Evolutionary conservation across 2,797 vertebrate species (phyloP).

Genomic region (Platalea minor): DNA sequence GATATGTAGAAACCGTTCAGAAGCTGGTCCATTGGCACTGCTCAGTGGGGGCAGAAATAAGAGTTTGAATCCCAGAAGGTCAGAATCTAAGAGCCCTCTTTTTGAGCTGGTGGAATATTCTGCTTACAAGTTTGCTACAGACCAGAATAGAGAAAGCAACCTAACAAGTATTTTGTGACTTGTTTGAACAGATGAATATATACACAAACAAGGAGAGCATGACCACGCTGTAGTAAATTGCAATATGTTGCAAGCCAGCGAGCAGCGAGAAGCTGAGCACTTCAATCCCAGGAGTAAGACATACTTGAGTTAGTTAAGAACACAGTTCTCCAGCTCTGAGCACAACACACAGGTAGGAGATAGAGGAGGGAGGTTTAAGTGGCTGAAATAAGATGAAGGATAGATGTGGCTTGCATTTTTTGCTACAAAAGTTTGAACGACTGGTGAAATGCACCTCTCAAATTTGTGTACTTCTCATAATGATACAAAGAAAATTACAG

Average conservation of each 20-base stretch:
- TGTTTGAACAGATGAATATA: not conserved
- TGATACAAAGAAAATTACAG: conserved; percentile 72
- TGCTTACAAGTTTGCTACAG: not conserved
- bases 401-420: not conserved
- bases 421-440: not conserved
- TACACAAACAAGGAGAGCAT: not conserved
- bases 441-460: conserved; percentile 31
- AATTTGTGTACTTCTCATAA: conserved; percentile 62
- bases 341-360: not conserved
- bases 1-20: not conserved
- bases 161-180: not conserved
- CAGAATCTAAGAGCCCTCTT: not conserved
- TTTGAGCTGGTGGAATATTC: not conserved
- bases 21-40: not conserved
- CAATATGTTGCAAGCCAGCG: not conserved
- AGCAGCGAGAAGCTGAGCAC: not conserved
- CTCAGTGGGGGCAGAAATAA: not conserved
- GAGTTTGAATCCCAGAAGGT: not conserved
- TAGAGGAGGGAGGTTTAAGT: not conserved
- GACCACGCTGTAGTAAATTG: not conserved
- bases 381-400: not conserved
- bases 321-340: not conserved
- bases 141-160: not conserved
- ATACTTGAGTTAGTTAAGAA: not conserved
- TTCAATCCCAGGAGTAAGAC: not conserved